Conservation (phyloP, 2,888 invertebrate species). For the Apantesis nais region DNA sequence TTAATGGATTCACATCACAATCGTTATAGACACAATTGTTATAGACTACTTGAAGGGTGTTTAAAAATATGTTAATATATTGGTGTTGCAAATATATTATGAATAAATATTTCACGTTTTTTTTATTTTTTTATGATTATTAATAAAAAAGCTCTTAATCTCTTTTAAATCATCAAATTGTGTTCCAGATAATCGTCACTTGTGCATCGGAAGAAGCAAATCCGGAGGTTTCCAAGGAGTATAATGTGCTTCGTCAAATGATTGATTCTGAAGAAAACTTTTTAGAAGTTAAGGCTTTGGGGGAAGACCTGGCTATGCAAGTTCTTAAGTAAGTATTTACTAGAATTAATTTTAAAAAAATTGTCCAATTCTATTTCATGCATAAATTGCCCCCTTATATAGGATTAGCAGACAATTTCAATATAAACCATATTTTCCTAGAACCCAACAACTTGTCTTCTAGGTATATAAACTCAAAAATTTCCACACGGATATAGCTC, state of each 20-base stretch:
- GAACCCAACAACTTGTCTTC: too few relatives aligned
- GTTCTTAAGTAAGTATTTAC: conserved; percentile 89
- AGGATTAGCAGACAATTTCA: too few relatives aligned
- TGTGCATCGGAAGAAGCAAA: conserved; percentile 95
- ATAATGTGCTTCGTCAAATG: conserved; percentile 93
- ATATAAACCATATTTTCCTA: too few relatives aligned
- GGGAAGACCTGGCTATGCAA: conserved; percentile 96
- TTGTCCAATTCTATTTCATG: too few relatives aligned
- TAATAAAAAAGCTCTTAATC: background rate
- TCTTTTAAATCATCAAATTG: background rate
- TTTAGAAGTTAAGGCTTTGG: conserved; percentile 94
- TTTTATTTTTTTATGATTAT: background rate
- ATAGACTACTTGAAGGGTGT: background rate
- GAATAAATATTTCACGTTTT: background rate
- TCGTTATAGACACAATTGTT: background rate
- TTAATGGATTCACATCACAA: background rate
- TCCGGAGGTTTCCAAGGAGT: conserved; percentile 94
- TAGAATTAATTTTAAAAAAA: background rate
- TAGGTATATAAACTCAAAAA: too few relatives aligned
- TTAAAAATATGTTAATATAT: too few relatives aligned
- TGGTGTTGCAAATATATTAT: too few relatives aligned
- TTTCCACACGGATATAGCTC: too few relatives aligned
- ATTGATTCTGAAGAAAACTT: conserved; percentile 95
- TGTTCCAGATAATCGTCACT: conserved; percentile 92
- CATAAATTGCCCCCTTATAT: too few relatives aligned